These are phyloP conservation scores for Drosophila simulans DNA, from an alignment of 1,140 invertebrate genomes.

Conservation along the genomic window DNA sequence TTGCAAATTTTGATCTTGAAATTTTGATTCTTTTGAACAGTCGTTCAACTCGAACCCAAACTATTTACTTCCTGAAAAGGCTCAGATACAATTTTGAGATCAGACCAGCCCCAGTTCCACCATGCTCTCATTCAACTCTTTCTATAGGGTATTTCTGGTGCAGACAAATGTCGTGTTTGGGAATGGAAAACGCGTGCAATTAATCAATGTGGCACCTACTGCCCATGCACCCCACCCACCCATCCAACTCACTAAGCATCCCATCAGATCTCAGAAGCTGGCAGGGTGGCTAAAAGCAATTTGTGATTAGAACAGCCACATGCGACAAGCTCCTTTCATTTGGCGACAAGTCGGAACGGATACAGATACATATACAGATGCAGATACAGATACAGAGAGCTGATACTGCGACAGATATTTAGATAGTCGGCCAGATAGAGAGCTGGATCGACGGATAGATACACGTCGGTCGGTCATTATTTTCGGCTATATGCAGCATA, in stretches of 20 bases:
- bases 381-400: not conserved
- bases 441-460: slow-evolving; percentile 39
- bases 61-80: too few species aligned
- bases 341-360: slow-evolving; percentile 28
- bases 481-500: slow-evolving; percentile 45
- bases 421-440: slow-evolving; percentile 10
- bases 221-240: slow-evolving; percentile 18
- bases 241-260: not conserved
- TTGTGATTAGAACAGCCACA: slow-evolving; percentile 57
- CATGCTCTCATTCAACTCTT: not conserved
- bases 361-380: slow-evolving; percentile 5
- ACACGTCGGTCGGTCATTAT: slow-evolving; percentile 32
- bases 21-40: too few species aligned
- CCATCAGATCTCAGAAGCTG: not conserved
- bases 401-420: slow-evolving; percentile 9
- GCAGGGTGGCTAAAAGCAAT: slow-evolving; percentile 44
- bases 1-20: too few species aligned
- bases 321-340: slow-evolving; percentile 43
- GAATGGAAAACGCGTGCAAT: slow-evolving; percentile 51
- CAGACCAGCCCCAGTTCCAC: too few species aligned
- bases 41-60: too few species aligned
- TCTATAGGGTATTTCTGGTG: slow-evolving; percentile 19
- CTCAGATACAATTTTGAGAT: too few species aligned
- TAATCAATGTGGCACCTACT: slow-evolving; percentile 41
- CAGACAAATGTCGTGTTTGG: slow-evolving; percentile 30